These are phyloP conservation scores for Anguilla pacifica DNA, from an alignment of 2,797 vertebrate species.

Conservation along the genomic window DNA sequence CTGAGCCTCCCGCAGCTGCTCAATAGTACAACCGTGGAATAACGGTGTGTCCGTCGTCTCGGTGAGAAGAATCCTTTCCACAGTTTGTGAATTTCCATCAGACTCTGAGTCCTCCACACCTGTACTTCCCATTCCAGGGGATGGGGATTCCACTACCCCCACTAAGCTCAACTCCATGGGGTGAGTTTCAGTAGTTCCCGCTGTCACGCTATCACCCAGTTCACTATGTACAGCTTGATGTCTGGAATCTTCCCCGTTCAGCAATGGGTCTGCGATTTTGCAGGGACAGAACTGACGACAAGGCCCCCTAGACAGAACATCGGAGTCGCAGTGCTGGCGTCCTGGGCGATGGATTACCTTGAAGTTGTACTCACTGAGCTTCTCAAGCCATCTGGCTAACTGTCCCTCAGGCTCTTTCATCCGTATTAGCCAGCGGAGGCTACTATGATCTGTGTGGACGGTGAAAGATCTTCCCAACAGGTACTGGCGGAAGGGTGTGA, in stretches of 20 bases:
- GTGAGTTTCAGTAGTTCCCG: too few relatives aligned
- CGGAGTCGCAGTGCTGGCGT: slow-evolving; percentile 34
- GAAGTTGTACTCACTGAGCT: slow-evolving; percentile 39
- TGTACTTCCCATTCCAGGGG: too few relatives aligned
- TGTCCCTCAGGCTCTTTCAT: slow-evolving; percentile 25
- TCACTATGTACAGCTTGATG: too few relatives aligned
- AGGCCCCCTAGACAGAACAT: slow-evolving; percentile 20
- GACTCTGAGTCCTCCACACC: too few relatives aligned
- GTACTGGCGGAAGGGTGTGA: slow-evolving; percentile 41
- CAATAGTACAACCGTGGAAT: slow-evolving; percentile 12
- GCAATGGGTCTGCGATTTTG: not conserved
- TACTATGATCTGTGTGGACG: slow-evolving; percentile 40
- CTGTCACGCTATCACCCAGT: not conserved
- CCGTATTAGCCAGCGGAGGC: too few relatives aligned
- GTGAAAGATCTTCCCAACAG: slow-evolving; percentile 29
- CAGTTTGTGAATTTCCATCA: too few relatives aligned
- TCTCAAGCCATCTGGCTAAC: slow-evolving; percentile 43
- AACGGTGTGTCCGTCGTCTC: not conserved
- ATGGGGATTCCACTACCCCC: not conserved
- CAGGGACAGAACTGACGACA: slow-evolving; percentile 10
- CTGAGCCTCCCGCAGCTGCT: slow-evolving; percentile 12
- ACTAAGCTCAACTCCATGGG: not conserved
- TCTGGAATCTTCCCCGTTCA: too few relatives aligned
- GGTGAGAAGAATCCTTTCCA: too few relatives aligned
- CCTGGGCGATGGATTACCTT: slow-evolving; percentile 39